phyloP scores from a whole-genome alignment of 2,797 vertebrate genomes.

The Ctenopoma kingsleyae region DNA sequence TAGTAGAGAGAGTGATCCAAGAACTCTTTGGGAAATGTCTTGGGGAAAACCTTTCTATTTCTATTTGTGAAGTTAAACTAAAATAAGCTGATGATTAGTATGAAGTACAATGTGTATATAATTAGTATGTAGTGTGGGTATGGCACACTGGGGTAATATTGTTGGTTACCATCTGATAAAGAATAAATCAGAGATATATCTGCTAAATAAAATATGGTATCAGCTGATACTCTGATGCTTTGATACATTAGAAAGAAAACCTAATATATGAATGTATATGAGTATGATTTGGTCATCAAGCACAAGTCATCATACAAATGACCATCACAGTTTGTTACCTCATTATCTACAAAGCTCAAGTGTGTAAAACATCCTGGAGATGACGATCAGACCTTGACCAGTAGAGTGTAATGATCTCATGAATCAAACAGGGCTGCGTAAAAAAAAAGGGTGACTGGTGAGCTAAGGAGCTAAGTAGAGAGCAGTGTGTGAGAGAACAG shows the following conservation, averaged over 20 bases:
- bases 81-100: too few species aligned
- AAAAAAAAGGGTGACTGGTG: slow-evolving; percentile 19
- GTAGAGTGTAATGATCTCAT: slow-evolving; percentile 60
- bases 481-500: slow-evolving; percentile 30
- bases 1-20: too few species aligned
- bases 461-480: slow-evolving; percentile 29
- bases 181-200: too few species aligned
- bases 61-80: background rate
- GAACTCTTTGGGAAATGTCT: too few species aligned
- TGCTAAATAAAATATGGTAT: too few species aligned
- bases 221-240: too few species aligned
- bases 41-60: background rate
- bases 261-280: too few species aligned
- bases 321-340: slow-evolving; percentile 29
- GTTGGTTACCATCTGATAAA: too few species aligned
- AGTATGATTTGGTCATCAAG: background rate
- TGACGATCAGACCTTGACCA: slow-evolving; percentile 32
- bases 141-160: too few species aligned
- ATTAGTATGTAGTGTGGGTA: too few species aligned
- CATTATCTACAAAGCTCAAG: slow-evolving; percentile 30
- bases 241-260: too few species aligned
- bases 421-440: slow-evolving; percentile 46
- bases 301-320: background rate
- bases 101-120: too few species aligned
- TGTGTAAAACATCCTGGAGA: slow-evolving; percentile 30